Base-by-base conservation (phyloP, 53 echinoderm and acorn worm genomes). In the Hippasteria phrygiana region DNA sequence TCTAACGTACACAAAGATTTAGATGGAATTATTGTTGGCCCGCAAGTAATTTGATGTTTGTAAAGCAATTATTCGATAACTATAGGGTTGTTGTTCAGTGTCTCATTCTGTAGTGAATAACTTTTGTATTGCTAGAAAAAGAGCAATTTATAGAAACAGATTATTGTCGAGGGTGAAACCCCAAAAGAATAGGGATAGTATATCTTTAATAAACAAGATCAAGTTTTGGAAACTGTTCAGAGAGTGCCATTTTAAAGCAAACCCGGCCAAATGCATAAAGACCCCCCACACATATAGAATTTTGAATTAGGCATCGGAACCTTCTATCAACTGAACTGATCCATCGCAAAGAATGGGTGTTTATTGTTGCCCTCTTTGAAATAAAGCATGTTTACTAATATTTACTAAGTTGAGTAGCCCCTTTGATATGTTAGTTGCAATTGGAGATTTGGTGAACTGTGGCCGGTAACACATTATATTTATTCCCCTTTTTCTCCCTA, bases 241-340 rank as follows among this genome's bases (percentile, higher is more conserved):
- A 31, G 50, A 46, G 47, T 48, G 51, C 75, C 75, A 47, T 47
- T 20, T 4, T 1, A 72, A 75, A 28, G 75, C 22, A 14, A 50
- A 75, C 75, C 33, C 43, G 18, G 5, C 0, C n/a, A 29, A 31
- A 62, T 24, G 11, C 35, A 81, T 42, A 80, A 63, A 81, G 43
- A 43, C 22, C 28, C 42, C 65, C 33, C 81, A 81, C 66, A 65
- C 81, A 81, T 24, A 62, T 81, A 35, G 66, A 65, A 43, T 81
- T 29, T 16, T 81, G 33, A 45, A 64, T 64, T 81, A 26, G 81
- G 43, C 38, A 81, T 26, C 24, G 36, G 65, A 81, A 29, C 65
- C 65, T 12, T 14, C 1, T 1, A 46, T 45, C 18, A 43, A 66
- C 81, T 43, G 22, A 43, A 65, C 43, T 24, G 43, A 31, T 12